Percentiles rank a stretch among this genome's conserved stretches.
Evolutionary conservation across 2,888 invertebrate species (phyloP).

Genomic region (Plemyria rubiginata): DNA sequence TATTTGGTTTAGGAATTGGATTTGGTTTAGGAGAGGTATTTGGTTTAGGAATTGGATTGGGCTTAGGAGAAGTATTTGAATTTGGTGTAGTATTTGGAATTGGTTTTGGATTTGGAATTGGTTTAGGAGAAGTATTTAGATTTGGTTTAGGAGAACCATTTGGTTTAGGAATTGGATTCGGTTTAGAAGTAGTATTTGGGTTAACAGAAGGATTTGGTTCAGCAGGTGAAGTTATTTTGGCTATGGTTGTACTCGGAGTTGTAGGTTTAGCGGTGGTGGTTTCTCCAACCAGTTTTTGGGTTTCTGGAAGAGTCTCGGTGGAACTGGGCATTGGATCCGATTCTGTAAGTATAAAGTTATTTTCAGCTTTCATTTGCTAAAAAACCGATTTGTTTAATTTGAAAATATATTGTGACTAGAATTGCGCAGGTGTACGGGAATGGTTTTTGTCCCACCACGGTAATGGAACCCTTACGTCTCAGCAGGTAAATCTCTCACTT

Average conservation of each 20-base stretch:
- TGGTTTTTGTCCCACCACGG: too few species aligned
- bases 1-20: neutral
- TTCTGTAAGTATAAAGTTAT: neutral
- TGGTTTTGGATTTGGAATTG: slow-evolving; percentile 18
- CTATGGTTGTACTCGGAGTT: slow-evolving; percentile 27
- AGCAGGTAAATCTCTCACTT: too few species aligned
- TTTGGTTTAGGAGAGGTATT: neutral
- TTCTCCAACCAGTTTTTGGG: slow-evolving; percentile 57
- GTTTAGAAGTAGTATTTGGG: slow-evolving; percentile 38
- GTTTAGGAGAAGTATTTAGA: neutral
- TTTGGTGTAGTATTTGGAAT: too few species aligned
- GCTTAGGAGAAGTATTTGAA: slow-evolving; percentile 25
- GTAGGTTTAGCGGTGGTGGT: slow-evolving; percentile 36
- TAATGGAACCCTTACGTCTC: too few species aligned
- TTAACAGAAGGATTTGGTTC: slow-evolving; percentile 26
- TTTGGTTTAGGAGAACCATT: slow-evolving; percentile 1
- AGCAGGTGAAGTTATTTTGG: slow-evolving; percentile 35
- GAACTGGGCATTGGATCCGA: slow-evolving; percentile 5
- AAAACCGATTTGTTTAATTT: too few species aligned
- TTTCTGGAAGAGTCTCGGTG: slow-evolving; percentile 48
- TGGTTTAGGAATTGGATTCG: slow-evolving; percentile 39
- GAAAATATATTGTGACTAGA: too few species aligned
- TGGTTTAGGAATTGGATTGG: slow-evolving; percentile 32
- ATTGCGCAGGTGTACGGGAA: too few species aligned
- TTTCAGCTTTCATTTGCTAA: neutral